Conservation (phyloP, 1,140 invertebrate species). For the Hetaerina americana region DNA sequence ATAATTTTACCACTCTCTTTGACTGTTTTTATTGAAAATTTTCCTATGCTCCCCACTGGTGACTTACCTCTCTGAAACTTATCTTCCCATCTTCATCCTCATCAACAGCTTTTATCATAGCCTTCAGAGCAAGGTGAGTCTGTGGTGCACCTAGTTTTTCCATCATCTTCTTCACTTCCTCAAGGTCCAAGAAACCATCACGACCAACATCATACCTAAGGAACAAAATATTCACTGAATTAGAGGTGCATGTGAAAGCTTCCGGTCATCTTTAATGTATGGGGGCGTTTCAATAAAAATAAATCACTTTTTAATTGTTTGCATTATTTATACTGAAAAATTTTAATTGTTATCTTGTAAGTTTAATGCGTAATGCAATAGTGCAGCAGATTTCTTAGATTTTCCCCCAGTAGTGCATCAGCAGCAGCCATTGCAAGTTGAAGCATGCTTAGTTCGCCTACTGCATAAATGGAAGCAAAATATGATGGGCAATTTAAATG, state of each 20-base stretch:
- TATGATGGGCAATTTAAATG: too few relatives aligned
- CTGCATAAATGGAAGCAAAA: too few relatives aligned
- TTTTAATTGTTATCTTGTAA: too few relatives aligned
- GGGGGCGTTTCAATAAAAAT: slow-evolving; percentile 1
- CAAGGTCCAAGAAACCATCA: slow-evolving; percentile 76
- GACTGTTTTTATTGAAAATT: too few relatives aligned
- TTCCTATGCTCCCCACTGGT: neutral
- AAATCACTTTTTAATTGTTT: slow-evolving; percentile 6
- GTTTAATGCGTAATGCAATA: too few relatives aligned
- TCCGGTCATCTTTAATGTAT: neutral
- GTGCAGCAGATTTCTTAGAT: too few relatives aligned
- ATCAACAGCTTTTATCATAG: slow-evolving; percentile 89
- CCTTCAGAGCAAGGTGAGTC: slow-evolving; percentile 84
- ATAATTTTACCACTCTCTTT: too few relatives aligned
- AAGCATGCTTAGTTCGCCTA: too few relatives aligned
- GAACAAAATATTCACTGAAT: slow-evolving; percentile 21
- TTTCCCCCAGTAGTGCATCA: too few relatives aligned
- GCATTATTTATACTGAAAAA: neutral
- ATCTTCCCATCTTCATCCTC: slow-evolving; percentile 81
- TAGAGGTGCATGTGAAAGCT: neutral
- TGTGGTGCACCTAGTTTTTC: slow-evolving; percentile 88
- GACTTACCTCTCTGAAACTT: slow-evolving; percentile 70
- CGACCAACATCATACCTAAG: slow-evolving; percentile 76
- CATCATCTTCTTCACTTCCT: slow-evolving; percentile 91
- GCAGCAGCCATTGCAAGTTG: too few relatives aligned